Evolutionary conservation across 2,888 invertebrate species (phyloP).

Genomic region (Drosophila maculinotata): DNA sequence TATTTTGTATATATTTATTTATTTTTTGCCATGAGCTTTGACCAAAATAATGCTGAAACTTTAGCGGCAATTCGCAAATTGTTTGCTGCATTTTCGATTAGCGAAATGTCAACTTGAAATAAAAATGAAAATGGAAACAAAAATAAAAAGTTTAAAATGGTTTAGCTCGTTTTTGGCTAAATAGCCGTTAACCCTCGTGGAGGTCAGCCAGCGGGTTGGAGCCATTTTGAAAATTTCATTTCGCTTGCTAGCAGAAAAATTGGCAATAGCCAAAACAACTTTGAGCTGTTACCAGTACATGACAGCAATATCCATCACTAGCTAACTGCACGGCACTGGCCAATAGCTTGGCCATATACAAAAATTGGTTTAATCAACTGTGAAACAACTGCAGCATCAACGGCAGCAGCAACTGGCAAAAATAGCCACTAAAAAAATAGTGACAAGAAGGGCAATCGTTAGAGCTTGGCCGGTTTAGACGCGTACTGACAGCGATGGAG

Average conservation of each 20-base stretch:
- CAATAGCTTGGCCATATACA: slow-evolving; percentile 64
- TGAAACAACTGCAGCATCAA: slow-evolving; percentile 66
- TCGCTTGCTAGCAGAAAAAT: slow-evolving; percentile 63
- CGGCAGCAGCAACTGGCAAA: slow-evolving; percentile 23
- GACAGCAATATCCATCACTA: slow-evolving; percentile 78
- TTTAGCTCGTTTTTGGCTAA: slow-evolving; percentile 41
- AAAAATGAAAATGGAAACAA: slow-evolving; percentile 51
- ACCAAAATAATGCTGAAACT: slow-evolving; percentile 76
- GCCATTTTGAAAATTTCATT: slow-evolving; percentile 78
- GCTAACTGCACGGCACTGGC: slow-evolving; percentile 52
- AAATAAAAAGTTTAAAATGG: slow-evolving; percentile 43
- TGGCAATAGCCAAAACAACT: slow-evolving; percentile 63
- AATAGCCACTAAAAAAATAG: slow-evolving; percentile 50
- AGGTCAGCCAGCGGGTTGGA: slow-evolving; percentile 18
- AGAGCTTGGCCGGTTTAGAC: slow-evolving; percentile 48
- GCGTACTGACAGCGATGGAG: slow-evolving; percentile 39
- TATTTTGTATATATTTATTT: slow-evolving; percentile 30
- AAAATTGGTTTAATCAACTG: slow-evolving; percentile 81
- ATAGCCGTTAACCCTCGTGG: slow-evolving; percentile 50
- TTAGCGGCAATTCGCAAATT: slow-evolving; percentile 71
- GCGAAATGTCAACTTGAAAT: slow-evolving; percentile 75
- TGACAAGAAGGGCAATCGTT: slow-evolving; percentile 57
- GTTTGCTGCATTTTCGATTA: slow-evolving; percentile 81
- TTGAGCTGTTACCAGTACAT: slow-evolving; percentile 64
- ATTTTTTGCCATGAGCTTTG: slow-evolving; percentile 26